Evolutionary conservation across 2,797 vertebrate genomes (phyloP), one percentile per base, ranked within the genome.

Genomic region (Anas bernieri): DNA sequence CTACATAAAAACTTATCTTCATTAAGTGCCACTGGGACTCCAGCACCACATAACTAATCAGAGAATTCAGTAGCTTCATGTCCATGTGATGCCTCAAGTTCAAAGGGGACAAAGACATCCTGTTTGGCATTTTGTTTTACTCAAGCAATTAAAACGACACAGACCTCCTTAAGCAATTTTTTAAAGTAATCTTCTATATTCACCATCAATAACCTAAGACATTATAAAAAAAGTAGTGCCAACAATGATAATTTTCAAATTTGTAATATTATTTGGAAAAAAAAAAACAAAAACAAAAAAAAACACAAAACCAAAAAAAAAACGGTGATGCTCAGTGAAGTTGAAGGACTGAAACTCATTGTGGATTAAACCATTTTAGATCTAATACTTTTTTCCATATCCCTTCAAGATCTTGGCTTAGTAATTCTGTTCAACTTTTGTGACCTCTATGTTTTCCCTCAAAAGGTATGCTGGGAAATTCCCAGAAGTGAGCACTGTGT

Each of bases 61-160:
- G 96, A 97, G 93, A 96, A 95, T 96, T 97, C 77, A 91, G 97
- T 97, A 98, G 98, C 97, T 97, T 98, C 97, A 97, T 94, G 98
- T 97, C 98, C 96, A 86, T 90, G 96, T 97, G 98, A 98, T 98
- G 98, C 98, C 98, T 98, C 98, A 99, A 98, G 98, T 99, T 99
- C 98, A 99, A 99, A 99, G 98, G 97, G 97, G 98, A 94, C 55
- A 85, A 85, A 97, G 96, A 97, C 97, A 98, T 97, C 94, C 98
- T 98, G 96, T 96, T 97, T 97, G 98, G 98, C 98, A 97, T 98
- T 97, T 97, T 97, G 97, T 99, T 98, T 98, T 98, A 98, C 78
- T 90, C 94, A 95, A 97, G 94, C 98, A 98, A 97, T 97, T 98
- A 98, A 97, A 98, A 95, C 76, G 92, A 62, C 96, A 96, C 92